Base-by-base conservation (phyloP, 2,113 vertebrate species). In the Illadopsis cleaveri region DNA sequence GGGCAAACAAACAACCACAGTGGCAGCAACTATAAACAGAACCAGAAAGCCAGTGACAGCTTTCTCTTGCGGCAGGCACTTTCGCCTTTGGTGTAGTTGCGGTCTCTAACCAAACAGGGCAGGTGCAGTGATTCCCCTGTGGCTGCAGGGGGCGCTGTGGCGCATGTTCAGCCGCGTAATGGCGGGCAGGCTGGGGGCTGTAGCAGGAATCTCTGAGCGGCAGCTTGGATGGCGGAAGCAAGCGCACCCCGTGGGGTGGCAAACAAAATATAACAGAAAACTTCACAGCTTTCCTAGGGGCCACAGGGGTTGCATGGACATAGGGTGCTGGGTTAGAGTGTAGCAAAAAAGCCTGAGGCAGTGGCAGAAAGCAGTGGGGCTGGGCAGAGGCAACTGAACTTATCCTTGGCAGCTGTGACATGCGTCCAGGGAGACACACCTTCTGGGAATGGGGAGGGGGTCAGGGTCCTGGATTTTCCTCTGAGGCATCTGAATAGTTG, bases 151-250 rank as follows among this genome's bases (percentile, higher is more conserved):
- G 25, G 25, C 6, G 9, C 54, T 76, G 54, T 25, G 35, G 44
- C 4, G 0, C 5, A 1, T 12, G 12, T 3, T 30, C 61, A 24
- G 20, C 38, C 3, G 3, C 0, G 0, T 68, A 33, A 31, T 25
- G 28, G n/a, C 0, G 0, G 28, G n/a, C 5, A 6, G 22, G 42
- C 64, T 68, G 23, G n/a, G 18, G 42, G 11, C 28, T 47, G 13
- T 25, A 57, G 42, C n/a, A 3, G 14, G 28, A 38, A 17, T 14
- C n/a, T 38, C 2, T 0, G 10, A 56, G 62, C 4, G 1, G 27
- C 40, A 10, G 21, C 22, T 47, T 28, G 40, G n/a, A 15, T 66
- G 42, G 40, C n/a, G 38, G 51, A 68, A 37, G 8, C 22, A 47
- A 21, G 27, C 12, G 10, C n/a, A 16, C 13, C 10, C 33, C 10